phyloP scores from a whole-genome alignment of 2,888 invertebrate species.

The Lithosia quadra region DNA sequence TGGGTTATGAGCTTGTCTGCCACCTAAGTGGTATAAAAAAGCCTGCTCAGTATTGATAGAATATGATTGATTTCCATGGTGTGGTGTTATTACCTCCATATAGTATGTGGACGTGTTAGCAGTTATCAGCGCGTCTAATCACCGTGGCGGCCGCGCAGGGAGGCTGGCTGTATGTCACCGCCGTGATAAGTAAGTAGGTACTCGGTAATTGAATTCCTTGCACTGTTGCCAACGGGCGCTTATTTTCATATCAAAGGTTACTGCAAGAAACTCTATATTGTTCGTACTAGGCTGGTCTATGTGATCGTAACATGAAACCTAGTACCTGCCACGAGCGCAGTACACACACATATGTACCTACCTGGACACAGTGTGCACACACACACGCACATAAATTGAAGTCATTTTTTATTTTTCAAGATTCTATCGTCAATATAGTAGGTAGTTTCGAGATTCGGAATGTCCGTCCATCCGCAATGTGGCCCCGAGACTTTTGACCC shows the following conservation, averaged over 20 bases:
- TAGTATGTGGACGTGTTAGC: conserved; percentile 7
- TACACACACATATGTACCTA: not conserved
- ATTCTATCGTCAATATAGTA: too few species aligned
- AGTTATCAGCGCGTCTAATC: conserved; percentile 22
- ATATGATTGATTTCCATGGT: conserved; percentile 2
- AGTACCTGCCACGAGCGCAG: not conserved
- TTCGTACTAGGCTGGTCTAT: not conserved
- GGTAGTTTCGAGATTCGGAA: too few species aligned
- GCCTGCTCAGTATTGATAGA: too few species aligned
- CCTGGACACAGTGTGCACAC: not conserved
- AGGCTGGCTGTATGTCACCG: conserved; percentile 15
- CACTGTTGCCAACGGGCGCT: not conserved
- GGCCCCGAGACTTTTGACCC: too few species aligned
- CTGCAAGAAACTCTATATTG: not conserved
- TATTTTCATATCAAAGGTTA: too few species aligned
- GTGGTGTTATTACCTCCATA: conserved; percentile 9
- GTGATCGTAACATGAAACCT: not conserved
- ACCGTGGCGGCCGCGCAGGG: not conserved
- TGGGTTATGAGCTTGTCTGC: too few species aligned
- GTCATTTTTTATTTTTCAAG: too few species aligned
- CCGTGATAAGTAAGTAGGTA: not conserved
- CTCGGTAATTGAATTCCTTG: not conserved
- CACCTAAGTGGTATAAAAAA: too few species aligned
- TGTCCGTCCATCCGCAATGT: too few species aligned
- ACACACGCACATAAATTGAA: too few species aligned